phyloP scores from a whole-genome alignment of 2,797 vertebrate genomes.

The Calcarius lapponicus region DNA sequence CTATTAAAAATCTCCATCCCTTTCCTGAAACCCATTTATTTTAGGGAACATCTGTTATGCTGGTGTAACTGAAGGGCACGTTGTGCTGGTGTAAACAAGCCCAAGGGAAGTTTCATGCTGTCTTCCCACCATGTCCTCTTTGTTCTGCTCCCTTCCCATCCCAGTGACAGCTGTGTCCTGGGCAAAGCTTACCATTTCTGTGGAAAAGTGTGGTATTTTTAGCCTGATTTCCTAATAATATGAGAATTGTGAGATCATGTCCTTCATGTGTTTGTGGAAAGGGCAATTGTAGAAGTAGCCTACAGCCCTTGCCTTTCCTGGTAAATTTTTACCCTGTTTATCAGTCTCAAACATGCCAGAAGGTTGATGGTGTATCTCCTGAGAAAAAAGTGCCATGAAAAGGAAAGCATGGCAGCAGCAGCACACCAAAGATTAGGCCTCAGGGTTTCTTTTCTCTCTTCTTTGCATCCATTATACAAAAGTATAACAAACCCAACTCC shows the following conservation, averaged over 20 bases:
- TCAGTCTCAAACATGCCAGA: background rate
- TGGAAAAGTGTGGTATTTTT: constrained; percentile 40
- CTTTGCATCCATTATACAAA: background rate
- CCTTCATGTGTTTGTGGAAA: background rate
- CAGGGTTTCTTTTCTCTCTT: background rate
- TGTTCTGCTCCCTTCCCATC: constrained; percentile 12
- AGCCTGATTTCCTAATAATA: constrained; percentile 6
- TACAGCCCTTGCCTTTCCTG: background rate
- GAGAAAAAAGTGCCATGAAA: background rate
- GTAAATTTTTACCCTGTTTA: background rate
- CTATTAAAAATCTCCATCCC: background rate
- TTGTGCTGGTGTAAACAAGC: constrained; percentile 18
- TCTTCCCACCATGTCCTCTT: constrained; percentile 3
- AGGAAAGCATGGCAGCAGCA: background rate
- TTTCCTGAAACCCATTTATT: background rate
- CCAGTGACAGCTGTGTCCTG: constrained; percentile 15
- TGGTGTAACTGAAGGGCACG: background rate
- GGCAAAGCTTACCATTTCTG: background rate
- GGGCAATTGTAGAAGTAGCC: background rate
- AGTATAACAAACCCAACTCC: background rate
- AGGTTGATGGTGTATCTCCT: background rate
- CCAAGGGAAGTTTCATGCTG: background rate
- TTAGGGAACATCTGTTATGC: constrained; percentile 12
- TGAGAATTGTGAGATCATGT: constrained; percentile 1
- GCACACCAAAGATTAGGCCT: background rate